These are phyloP conservation scores for Xanthia togata DNA, from an alignment of 2,888 invertebrate species.

Conservation along the genomic window DNA sequence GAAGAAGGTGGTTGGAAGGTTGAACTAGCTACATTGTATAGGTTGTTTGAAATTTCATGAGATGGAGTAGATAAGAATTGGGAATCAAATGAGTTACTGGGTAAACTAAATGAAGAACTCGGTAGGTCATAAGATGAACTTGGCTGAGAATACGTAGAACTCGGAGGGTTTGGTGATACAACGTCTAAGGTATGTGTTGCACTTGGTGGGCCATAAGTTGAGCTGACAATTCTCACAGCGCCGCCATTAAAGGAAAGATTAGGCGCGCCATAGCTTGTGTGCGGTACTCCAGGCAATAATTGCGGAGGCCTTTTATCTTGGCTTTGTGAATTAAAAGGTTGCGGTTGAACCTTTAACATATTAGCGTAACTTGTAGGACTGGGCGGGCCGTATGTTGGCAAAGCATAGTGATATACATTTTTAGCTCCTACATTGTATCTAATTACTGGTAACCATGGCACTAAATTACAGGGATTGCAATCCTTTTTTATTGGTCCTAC, in stretches of 20 bases:
- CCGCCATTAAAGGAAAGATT: slow-evolving; percentile 69
- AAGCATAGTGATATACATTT: slow-evolving; percentile 77
- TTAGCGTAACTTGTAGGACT: slow-evolving; percentile 81
- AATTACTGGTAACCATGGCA: slow-evolving; percentile 95
- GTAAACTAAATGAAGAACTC: slow-evolving; percentile 55
- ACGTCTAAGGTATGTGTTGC: slow-evolving; percentile 79
- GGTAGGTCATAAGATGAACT: slow-evolving; percentile 71
- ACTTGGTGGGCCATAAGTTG: slow-evolving; percentile 81
- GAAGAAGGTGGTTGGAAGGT: slow-evolving; percentile 72
- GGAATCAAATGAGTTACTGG: slow-evolving; percentile 49
- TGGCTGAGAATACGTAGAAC: slow-evolving; percentile 73
- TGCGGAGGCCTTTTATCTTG: slow-evolving; percentile 71
- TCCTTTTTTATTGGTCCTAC: slow-evolving; percentile 86
- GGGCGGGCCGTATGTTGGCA: slow-evolving; percentile 85
- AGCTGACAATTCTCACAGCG: slow-evolving; percentile 71
- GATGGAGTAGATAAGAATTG: slow-evolving; percentile 66
- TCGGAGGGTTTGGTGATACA: slow-evolving; percentile 76
- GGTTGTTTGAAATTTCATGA: slow-evolving; percentile 61
- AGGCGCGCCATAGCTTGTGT: slow-evolving; percentile 80
- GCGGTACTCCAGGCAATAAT: slow-evolving; percentile 74
- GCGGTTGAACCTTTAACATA: slow-evolving; percentile 74
- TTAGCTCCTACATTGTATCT: slow-evolving; percentile 85
- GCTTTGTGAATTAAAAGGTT: slow-evolving; percentile 73
- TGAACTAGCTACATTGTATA: slow-evolving; percentile 70
- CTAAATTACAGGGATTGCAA: slow-evolving; percentile 94